Percentiles rank a stretch among this genome's conserved stretches.
phyloP scores from a whole-genome alignment of 1,140 invertebrate species.

The Temnothorax curvispinosus region DNA sequence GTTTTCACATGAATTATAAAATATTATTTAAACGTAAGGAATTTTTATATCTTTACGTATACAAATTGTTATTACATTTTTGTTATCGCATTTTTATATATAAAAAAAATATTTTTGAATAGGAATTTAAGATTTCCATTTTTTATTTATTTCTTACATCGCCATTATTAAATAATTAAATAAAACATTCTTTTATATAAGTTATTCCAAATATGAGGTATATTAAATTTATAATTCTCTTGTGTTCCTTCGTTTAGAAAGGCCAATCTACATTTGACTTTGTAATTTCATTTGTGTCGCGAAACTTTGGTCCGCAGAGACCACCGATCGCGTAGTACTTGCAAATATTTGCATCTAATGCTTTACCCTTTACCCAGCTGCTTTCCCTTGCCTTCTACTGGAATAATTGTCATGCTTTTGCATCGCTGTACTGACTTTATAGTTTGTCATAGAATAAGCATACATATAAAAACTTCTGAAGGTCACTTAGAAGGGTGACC shows the following conservation, averaged over 20 bases:
- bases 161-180: neutral
- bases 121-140: neutral
- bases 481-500: too few relatives aligned
- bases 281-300: conserved; percentile 34
- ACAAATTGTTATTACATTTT: neutral
- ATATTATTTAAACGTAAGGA: neutral
- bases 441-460: neutral
- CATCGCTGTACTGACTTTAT: neutral
- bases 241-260: neutral
- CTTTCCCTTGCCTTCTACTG: conserved; percentile 1
- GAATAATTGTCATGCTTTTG: conserved; percentile 25
- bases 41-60: neutral
- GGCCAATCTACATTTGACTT: conserved; percentile 10
- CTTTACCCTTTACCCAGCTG: neutral
- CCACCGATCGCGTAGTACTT: neutral
- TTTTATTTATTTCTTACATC: neutral
- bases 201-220: neutral
- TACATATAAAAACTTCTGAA: too few relatives aligned
- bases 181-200: neutral
- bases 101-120: neutral
- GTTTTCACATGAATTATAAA: neutral
- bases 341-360: conserved; percentile 46
- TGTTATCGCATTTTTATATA: neutral
- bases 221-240: neutral
- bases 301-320: conserved; percentile 6